phyloP scores from a whole-genome alignment of 2,113 vertebrate genomes.

The Neopipo cinnamomea region DNA sequence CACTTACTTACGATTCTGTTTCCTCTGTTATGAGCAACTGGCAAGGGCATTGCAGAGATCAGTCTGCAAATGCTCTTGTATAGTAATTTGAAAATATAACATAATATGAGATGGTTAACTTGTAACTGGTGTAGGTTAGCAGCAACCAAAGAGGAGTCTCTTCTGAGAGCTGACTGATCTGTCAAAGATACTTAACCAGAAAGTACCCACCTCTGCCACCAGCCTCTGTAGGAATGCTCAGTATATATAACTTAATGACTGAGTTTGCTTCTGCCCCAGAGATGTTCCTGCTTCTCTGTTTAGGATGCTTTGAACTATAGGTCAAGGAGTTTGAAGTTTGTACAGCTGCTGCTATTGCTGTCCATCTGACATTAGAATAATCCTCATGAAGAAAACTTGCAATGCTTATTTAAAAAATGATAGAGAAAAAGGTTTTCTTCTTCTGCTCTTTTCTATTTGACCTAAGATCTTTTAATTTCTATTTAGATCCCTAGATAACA shows the following conservation, averaged over 20 bases:
- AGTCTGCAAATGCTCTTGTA: background rate
- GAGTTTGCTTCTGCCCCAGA: background rate
- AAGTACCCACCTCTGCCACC: background rate
- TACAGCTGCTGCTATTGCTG: background rate
- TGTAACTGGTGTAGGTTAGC: background rate
- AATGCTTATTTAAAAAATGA: background rate
- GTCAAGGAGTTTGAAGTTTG: background rate
- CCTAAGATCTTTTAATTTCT: background rate
- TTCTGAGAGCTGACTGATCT: background rate
- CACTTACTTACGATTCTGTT: background rate
- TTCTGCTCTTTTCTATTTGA: background rate
- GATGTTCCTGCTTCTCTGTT: background rate
- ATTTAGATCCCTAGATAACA: background rate
- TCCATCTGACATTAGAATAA: background rate
- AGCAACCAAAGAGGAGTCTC: background rate
- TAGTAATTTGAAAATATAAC: background rate
- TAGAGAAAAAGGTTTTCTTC: background rate
- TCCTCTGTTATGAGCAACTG: background rate
- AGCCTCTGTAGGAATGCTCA: background rate
- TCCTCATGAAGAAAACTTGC: background rate
- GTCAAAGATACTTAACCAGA: background rate
- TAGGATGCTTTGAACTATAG: background rate
- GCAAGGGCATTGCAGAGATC: background rate
- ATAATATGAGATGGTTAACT: background rate
- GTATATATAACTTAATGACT: background rate